Evolutionary conservation across 2,113 vertebrate species (phyloP), one percentile per base, ranked within the genome.

Genomic region (Gopherus evgoodei): DNA sequence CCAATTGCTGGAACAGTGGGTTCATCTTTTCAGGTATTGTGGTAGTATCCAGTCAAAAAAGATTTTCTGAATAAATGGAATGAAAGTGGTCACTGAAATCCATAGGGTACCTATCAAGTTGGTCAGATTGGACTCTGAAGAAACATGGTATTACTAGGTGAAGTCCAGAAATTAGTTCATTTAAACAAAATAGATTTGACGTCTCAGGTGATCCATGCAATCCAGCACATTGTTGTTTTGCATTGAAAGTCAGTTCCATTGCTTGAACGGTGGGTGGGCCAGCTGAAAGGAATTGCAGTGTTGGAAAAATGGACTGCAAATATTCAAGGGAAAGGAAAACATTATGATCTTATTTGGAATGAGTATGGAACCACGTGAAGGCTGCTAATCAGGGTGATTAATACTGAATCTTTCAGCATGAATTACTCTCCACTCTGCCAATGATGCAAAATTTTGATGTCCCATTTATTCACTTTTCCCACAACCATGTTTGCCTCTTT

Each of bases 151-250:
- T 16, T 80, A 13, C 93, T 81, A 53, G 81, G 79, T 69, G 3
- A 42, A 84, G 19, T 8, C 79, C 69, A 22, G 9, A 53, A 19
- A 9, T 52, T 44, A 62, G 24, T 4, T 93, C 35, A 72, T 56
- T 56, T 29, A 11, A 87, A 88, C 13, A 62, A 35, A 84, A 69
- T 69, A 82, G 27, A 25, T 29, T 4, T 6, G 7, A 16, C 38
- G 22, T 85, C 14, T 21, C 44, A 57, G 0, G 35, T 50, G 21
- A 31, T 1, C 3, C 49, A 9, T 0, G 1, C 16, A 72, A 72
- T 49, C 1, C 0, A 4, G 16, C 65, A 8, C 8, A 53, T 80
- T 75, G 8, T 2, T 85, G 49, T 16, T 83, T 54, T 56, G 19
- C 72, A n/a, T 42, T 54, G 59, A 25, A 89, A 47, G 38, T 83